Conservation (phyloP, 2,888 invertebrate species). For the Agonum fuliginosum region DNA sequence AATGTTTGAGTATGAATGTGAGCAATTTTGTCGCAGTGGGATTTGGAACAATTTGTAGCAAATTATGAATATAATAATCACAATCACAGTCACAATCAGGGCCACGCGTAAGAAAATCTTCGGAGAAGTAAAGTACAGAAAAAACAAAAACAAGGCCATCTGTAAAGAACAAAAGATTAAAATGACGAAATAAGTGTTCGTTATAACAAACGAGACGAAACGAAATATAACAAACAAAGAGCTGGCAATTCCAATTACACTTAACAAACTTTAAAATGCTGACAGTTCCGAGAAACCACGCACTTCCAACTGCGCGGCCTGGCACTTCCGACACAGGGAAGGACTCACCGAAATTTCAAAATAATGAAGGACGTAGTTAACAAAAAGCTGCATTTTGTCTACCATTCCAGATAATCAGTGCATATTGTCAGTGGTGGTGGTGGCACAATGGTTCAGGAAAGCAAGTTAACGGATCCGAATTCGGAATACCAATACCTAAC, state of each 20-base stretch:
- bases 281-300: slow-evolving; percentile 30
- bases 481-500: too few relatives aligned
- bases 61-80: slow-evolving; percentile 27
- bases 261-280: slow-evolving; percentile 45
- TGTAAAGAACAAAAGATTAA: slow-evolving; percentile 48
- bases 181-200: slow-evolving; percentile 46
- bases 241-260: slow-evolving; percentile 41
- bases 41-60: slow-evolving; percentile 7
- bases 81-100: slow-evolving; percentile 20
- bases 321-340: slow-evolving; percentile 17
- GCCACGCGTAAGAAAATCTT: not conserved
- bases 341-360: slow-evolving; percentile 5
- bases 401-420: too few relatives aligned
- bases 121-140: not conserved
- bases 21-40: not conserved
- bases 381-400: too few relatives aligned
- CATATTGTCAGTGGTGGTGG: too few relatives aligned
- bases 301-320: not conserved
- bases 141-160: slow-evolving; percentile 35
- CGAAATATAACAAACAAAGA: slow-evolving; percentile 43
- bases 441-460: too few relatives aligned
- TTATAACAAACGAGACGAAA: slow-evolving; percentile 48
- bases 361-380: too few relatives aligned
- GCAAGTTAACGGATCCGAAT: too few relatives aligned
- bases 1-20: not conserved